phyloP scores from a whole-genome alignment of 2,888 invertebrate species.

The Bellardia pandia region DNA sequence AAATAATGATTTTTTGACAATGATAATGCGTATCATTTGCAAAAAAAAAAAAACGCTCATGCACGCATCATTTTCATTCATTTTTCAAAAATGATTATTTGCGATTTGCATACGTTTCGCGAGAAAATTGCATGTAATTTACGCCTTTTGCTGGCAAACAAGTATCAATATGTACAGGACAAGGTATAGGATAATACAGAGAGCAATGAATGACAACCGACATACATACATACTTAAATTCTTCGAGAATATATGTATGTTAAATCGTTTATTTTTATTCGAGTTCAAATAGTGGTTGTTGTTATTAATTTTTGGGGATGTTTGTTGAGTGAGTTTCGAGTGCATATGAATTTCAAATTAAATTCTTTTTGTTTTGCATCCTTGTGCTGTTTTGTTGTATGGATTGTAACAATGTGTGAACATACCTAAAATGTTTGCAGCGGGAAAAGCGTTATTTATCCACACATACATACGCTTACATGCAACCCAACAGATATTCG shows the following conservation, averaged over 20 bases:
- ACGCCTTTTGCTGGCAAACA: conserved; percentile 78
- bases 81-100: conserved; percentile 69
- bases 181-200: neutral
- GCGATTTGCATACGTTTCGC: conserved; percentile 71
- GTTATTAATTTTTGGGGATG: conserved; percentile 36
- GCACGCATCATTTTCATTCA: conserved; percentile 27
- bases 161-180: conserved; percentile 77
- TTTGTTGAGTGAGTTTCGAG: conserved; percentile 44
- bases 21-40: conserved; percentile 71
- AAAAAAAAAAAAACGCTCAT: conserved; percentile 14
- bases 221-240: neutral
- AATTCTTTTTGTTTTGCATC: conserved; percentile 74
- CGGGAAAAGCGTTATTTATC: conserved; percentile 50
- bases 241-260: neutral
- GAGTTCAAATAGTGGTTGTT: conserved; percentile 35
- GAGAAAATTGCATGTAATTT: conserved; percentile 79
- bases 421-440: conserved; percentile 72
- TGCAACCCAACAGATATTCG: neutral
- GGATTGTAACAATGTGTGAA: conserved; percentile 80
- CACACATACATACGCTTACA: conserved; percentile 20
- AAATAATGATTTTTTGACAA: conserved; percentile 63
- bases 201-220: conserved; percentile 5
- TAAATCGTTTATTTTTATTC: conserved; percentile 34
- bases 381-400: conserved; percentile 72
- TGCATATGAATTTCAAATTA: conserved; percentile 64